phyloP scores from a whole-genome alignment of 2,797 vertebrate genomes.

The Danio kyathit region DNA sequence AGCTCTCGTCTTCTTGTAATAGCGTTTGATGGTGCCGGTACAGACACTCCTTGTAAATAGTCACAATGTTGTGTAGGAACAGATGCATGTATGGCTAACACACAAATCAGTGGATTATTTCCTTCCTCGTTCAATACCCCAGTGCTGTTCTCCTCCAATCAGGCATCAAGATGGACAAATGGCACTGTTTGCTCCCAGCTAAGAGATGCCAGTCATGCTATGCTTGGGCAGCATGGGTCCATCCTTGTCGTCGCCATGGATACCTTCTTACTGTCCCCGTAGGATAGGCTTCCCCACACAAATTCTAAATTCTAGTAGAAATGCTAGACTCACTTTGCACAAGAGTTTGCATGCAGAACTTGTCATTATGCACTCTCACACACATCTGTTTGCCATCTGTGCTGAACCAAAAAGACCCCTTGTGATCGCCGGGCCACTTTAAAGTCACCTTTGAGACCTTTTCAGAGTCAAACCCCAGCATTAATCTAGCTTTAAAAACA shows the following conservation, averaged over 20 bases:
- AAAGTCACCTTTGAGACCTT: conserved; percentile 38
- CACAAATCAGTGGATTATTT: conserved; percentile 1
- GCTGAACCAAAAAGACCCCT: background rate
- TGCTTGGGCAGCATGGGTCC: conserved; percentile 38
- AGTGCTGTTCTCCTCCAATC: conserved; percentile 26
- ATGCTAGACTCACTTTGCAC: background rate
- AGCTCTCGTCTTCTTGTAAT: background rate
- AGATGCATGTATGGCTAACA: conserved; percentile 5
- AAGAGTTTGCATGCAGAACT: conserved; percentile 5
- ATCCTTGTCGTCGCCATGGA: conserved; percentile 54
- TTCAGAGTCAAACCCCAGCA: conserved; percentile 6
- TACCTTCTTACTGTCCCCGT: conserved; percentile 51
- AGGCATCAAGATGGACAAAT: background rate
- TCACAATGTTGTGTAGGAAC: conserved; percentile 12
- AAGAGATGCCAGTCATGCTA: conserved; percentile 29
- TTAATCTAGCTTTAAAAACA: conserved; percentile 25
- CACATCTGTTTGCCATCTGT: conserved; percentile 45
- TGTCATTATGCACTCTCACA: conserved; percentile 11
- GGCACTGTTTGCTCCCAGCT: conserved; percentile 30
- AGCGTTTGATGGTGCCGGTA: conserved; percentile 14
- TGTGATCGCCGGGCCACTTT: conserved; percentile 41
- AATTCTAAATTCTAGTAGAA: conserved; percentile 6
- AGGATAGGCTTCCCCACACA: conserved; percentile 44
- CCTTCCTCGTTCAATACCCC: background rate
- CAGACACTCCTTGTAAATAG: background rate